These are phyloP conservation scores for Corythornis madagascariensis DNA, from an alignment of 2,113 vertebrate species.

Conservation along the genomic window DNA sequence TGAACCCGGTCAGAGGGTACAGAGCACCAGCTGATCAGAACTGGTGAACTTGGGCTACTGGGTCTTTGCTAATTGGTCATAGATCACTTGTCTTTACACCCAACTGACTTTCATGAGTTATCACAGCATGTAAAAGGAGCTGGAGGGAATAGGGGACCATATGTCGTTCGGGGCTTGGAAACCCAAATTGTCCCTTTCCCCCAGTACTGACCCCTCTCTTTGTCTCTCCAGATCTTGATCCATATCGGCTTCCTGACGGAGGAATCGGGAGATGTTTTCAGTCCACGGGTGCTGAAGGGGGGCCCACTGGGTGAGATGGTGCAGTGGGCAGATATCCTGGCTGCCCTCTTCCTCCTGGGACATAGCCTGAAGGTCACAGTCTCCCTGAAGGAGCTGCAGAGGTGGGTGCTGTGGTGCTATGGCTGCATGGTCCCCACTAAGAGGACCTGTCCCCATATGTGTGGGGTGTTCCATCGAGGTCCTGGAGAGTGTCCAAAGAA, in stretches of 20 bases:
- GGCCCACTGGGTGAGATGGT: constrained; percentile 98
- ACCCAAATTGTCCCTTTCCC: background rate
- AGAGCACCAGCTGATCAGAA: rapidly evolving
- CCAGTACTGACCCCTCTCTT: background rate
- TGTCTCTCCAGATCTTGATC: constrained; percentile 84
- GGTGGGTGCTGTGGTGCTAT: constrained; percentile 79
- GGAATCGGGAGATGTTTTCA: constrained; percentile 97
- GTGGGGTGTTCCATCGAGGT: rapidly evolving
- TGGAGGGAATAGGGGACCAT: background rate
- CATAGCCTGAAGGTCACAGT: constrained; percentile 90
- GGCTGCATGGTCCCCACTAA: rapidly evolving
- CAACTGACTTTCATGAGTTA: background rate
- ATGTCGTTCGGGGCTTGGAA: background rate
- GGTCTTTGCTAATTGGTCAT: background rate
- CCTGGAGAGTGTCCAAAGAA: background rate
- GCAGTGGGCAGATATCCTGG: constrained; percentile 97
- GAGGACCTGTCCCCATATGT: background rate
- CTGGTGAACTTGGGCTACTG: background rate
- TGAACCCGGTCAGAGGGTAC: rapidly evolving
- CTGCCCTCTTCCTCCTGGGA: constrained; percentile 89
- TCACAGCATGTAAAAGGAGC: background rate
- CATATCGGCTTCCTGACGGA: constrained; percentile 97
- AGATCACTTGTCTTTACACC: background rate
- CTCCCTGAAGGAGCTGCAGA: constrained; percentile 95
- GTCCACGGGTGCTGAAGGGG: constrained; percentile 93